Percentiles rank a stretch among this genome's conserved stretches.
Conservation (phyloP, 2,113 vertebrate genomes). For the human region GRCh38 chr12:50550501-50551000, state of each 20-base stretch:
- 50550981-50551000: no score
- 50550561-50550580: constrained; percentile 48
- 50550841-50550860: no score
- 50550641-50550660: neutral
- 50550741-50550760: neutral
- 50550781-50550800: constrained; percentile 22
- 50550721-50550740: accelerated
- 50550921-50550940: no score
- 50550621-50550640: neutral
- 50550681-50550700: neutral
- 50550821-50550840: constrained; percentile 3
- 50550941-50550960: no score
- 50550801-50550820: neutral
- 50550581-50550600: constrained; percentile 51
- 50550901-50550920: no score
- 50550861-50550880: no score
- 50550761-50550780: neutral
- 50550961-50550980: no score
- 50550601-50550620: constrained; percentile 23
- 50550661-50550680: neutral
- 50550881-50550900: no score
- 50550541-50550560: constrained; percentile 29
- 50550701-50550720: neutral
- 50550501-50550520: constrained; percentile 7
- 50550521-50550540: constrained; percentile 38